Evolutionary conservation across 2,113 vertebrate species (phyloP), one percentile per base, ranked within the genome.

Genomic region (Strix aluco): DNA sequence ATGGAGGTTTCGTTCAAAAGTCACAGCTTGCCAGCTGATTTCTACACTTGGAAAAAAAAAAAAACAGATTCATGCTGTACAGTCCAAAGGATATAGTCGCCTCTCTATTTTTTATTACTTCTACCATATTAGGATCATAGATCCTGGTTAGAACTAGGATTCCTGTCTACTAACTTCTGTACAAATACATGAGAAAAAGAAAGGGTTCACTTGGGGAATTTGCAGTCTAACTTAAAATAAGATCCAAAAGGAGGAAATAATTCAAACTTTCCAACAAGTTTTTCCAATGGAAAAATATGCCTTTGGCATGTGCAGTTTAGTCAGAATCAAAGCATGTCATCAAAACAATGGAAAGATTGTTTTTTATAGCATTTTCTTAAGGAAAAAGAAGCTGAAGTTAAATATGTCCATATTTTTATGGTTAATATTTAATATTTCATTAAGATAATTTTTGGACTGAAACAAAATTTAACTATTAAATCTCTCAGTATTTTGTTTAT

Each of bases 261-360:
- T 62, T 88, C 38, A 77, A 84, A 78, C 36, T 87, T 88, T 94
- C 74, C 71, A 77, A 61, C 38, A 59, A 57, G 30, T 86, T 84
- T 95, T 93, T 94, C 80, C 72, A 86, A 52, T 59, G 77, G 69
- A 91, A 95, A 96, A 94, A 74, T 71, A n/a, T 65, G 54, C 16
- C 40, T 86, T 80, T 77, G 36, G 57, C 66, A 38, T 62, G 22
- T 36, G 34, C 40, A n/a, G 5, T 81, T 92, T 47, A 92, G 85
- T 67, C 32, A 57, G 65, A 81, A 89, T 81, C 72, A 92, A 89
- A 84, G 47, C 9, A 40, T 55, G 88, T 88, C n/a, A 92, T 62
- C 67, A 73, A 57, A 96, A 91, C 52, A 89, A 74, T 74, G 69
- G 65, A 86, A 92, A 95, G 32, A 80, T 3, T 34, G 6, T 2